phyloP scores from a whole-genome alignment of 2,797 vertebrate genomes.

The Pangasius larnaudii region DNA sequence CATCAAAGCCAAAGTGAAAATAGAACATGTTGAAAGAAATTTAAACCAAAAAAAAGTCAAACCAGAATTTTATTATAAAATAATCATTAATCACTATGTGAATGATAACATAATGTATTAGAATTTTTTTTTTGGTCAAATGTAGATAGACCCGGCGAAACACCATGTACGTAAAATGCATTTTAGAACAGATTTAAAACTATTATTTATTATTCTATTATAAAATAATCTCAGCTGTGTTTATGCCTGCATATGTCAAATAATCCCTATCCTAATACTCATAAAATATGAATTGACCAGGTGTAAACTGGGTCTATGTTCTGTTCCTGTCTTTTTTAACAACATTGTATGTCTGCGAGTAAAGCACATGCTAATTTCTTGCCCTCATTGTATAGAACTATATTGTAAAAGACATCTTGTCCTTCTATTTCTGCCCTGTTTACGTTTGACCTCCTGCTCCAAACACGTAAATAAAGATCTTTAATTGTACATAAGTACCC shows the following conservation, averaged over 20 bases:
- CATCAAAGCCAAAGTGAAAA: not conserved
- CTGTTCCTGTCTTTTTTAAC: not conserved
- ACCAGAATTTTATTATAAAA: not conserved
- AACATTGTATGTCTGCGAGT: not conserved
- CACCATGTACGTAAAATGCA: not conserved
- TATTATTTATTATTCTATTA: not conserved
- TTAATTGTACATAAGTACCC: constrained; percentile 6
- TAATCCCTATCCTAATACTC: not conserved
- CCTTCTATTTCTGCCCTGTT: not conserved
- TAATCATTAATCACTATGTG: not conserved
- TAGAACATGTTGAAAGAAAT: not conserved
- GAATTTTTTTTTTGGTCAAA: not conserved
- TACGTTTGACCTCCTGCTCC: constrained; percentile 12
- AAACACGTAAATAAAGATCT: not conserved
- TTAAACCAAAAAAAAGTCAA: not conserved
- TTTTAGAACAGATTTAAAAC: not conserved
- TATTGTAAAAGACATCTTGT: not conserved
- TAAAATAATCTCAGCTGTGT: not conserved
- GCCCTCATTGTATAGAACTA: not conserved
- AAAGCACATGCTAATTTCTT: not conserved
- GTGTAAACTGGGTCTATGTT: not conserved
- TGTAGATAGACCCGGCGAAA: not conserved
- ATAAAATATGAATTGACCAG: not conserved
- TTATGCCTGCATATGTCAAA: not conserved
- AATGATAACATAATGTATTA: not conserved